phyloP scores from a whole-genome alignment of 1,140 invertebrate species.

The Drosophila novamexicana region DNA sequence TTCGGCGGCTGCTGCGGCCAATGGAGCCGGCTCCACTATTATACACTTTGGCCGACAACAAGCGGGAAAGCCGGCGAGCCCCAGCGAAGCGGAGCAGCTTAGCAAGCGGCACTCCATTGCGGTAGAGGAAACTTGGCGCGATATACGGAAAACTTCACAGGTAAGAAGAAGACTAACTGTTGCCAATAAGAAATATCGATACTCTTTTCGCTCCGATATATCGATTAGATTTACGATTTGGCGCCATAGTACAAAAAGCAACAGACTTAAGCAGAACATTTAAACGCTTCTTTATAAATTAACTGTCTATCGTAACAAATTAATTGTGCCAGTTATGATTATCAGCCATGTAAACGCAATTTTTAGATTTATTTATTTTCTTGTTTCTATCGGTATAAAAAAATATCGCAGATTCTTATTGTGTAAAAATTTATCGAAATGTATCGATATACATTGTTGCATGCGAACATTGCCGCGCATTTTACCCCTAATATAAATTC shows the following conservation, averaged over 20 bases:
- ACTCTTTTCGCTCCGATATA: background rate
- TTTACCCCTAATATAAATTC: background rate
- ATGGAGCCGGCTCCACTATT: constrained; percentile 60
- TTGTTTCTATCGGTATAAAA: background rate
- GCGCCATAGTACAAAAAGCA: no score
- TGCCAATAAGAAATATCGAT: background rate
- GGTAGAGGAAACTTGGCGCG: constrained; percentile 86
- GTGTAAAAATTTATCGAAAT: background rate
- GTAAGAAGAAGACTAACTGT: constrained; percentile 26
- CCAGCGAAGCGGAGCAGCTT: constrained; percentile 69
- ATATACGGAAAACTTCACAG: constrained; percentile 83
- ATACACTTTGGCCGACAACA: constrained; percentile 66
- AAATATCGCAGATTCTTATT: background rate
- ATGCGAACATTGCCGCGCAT: background rate
- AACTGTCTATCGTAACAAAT: no score
- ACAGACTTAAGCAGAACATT: no score
- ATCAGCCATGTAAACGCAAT: no score
- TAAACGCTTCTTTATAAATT: no score
- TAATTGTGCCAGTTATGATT: no score
- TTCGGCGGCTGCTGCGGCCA: constrained; percentile 8
- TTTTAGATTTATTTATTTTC: background rate
- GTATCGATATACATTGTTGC: background rate
- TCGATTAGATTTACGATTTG: background rate
- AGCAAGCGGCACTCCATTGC: constrained; percentile 87
- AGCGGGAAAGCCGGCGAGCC: constrained; percentile 11